Percentiles rank a stretch among this genome's conserved stretches.
These are phyloP conservation scores for Coregonus clupeaformis DNA, from an alignment of 2,113 vertebrate species.

Conservation along the genomic window DNA sequence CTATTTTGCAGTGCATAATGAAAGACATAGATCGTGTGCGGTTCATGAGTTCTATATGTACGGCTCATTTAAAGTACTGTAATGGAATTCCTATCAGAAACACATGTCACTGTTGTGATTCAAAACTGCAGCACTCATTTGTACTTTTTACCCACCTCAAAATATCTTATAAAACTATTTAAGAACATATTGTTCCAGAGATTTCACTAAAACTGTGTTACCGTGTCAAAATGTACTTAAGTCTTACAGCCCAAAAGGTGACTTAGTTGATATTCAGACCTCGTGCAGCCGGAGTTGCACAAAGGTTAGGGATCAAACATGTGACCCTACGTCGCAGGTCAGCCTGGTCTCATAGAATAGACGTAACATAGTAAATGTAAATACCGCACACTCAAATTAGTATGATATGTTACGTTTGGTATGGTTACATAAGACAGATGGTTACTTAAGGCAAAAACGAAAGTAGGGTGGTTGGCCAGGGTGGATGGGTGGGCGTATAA, in stretches of 20 bases:
- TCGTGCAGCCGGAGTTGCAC: neutral
- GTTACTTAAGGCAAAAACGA: too few relatives aligned
- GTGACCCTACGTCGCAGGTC: too few relatives aligned
- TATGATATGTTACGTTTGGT: too few relatives aligned
- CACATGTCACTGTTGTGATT: slow-evolving; percentile 43
- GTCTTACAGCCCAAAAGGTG: too few relatives aligned
- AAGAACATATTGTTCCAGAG: neutral
- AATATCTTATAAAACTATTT: neutral
- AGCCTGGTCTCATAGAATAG: too few relatives aligned
- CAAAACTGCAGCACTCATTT: neutral
- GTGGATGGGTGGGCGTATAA: too few relatives aligned
- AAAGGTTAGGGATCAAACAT: neutral
- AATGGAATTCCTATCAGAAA: slow-evolving; percentile 40
- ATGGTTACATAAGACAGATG: too few relatives aligned
- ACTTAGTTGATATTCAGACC: too few relatives aligned
- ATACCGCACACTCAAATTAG: too few relatives aligned
- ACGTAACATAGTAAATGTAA: too few relatives aligned
- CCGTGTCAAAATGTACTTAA: too few relatives aligned
- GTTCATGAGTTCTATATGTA: slow-evolving; percentile 31
- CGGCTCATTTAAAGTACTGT: slow-evolving; percentile 18
- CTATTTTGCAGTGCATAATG: slow-evolving; percentile 49
- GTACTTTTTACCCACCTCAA: neutral
- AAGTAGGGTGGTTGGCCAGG: too few relatives aligned
- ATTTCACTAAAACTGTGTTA: neutral
- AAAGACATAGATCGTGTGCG: slow-evolving; percentile 39